Evolutionary conservation across 2,113 vertebrate species (phyloP), one percentile per base, ranked within the genome.

Genomic region (Nestor notabilis): DNA sequence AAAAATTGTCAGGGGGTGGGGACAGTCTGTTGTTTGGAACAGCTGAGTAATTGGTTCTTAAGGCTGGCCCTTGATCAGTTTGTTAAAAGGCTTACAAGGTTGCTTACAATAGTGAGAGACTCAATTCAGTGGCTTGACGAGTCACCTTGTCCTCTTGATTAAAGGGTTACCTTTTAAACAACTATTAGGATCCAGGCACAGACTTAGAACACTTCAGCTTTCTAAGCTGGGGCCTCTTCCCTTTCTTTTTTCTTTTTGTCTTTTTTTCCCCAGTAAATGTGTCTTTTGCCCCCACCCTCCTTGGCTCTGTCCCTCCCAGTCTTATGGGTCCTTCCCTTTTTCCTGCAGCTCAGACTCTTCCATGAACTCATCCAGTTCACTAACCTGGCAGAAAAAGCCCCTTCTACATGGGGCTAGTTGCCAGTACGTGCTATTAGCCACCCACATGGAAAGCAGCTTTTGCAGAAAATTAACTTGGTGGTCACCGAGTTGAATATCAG

Each of bases 81-180:
- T 55, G 21, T 35, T 74, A 35, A 35, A 74, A 9, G 11, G 7
- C 12, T 86, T 74, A 55, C 3, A 77, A 7, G 12, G 23, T 44
- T 55, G n/a, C 49, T 44, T 19, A 3, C 10, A n/a, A 47, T 5
- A 69, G 12, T 15, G 25, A 11, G 41, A 87, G 52, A 20, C 23
- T 37, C 0, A 0, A 72, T 43, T 44, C 64, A 58, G 28, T 27
- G 5, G 24, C 37, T 94, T 5, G 1, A 37, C 0, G 3, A 50
- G 12, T 69, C 31, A 39, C 8, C 3, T 17, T 64, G 61, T 75
- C 53, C 18, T 66, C 46, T 37, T 24, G 18, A 87, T 47, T 77
- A 84, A 66, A 69, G 39, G 27, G 25, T 55, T 33, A 44, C 65
- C 29, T 93, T 95, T 85, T 46, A 60, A 61, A 28, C 47, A 63